phyloP scores from a whole-genome alignment of 1,140 invertebrate genomes.

The Hestina assimilis region DNA sequence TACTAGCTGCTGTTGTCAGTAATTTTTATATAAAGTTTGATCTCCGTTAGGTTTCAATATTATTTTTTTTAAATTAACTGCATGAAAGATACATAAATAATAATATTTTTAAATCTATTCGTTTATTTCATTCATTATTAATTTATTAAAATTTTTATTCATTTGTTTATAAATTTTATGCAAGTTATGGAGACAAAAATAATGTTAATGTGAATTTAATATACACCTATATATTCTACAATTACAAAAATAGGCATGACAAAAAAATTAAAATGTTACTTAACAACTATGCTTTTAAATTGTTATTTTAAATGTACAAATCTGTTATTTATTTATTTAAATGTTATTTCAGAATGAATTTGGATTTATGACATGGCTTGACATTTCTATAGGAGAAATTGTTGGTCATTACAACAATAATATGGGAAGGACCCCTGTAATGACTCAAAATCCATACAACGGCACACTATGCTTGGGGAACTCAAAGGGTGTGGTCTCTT shows the following conservation, averaged over 20 bases:
- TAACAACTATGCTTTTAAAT: no score
- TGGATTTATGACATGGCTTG: slow-evolving; percentile 94
- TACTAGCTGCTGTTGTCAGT: slow-evolving; percentile 91
- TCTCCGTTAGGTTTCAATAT: neutral
- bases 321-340: neutral
- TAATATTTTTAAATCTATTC: no score
- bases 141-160: no score
- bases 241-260: no score
- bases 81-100: no score
- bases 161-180: no score
- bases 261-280: no score
- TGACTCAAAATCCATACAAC: slow-evolving; percentile 98
- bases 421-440: slow-evolving; percentile 86
- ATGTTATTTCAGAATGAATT: slow-evolving; percentile 82
- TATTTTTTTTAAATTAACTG: neutral
- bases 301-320: neutral
- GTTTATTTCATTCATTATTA: no score
- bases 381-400: slow-evolving; percentile 96
- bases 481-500: slow-evolving; percentile 93
- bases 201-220: no score
- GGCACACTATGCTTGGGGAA: slow-evolving; percentile 95
- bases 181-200: no score
- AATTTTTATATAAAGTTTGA: slow-evolving; percentile 3
- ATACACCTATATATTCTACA: no score
- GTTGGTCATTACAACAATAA: slow-evolving; percentile 87